phyloP scores from a whole-genome alignment of 2,888 invertebrate genomes.

The Drosophila atroscutellata region DNA sequence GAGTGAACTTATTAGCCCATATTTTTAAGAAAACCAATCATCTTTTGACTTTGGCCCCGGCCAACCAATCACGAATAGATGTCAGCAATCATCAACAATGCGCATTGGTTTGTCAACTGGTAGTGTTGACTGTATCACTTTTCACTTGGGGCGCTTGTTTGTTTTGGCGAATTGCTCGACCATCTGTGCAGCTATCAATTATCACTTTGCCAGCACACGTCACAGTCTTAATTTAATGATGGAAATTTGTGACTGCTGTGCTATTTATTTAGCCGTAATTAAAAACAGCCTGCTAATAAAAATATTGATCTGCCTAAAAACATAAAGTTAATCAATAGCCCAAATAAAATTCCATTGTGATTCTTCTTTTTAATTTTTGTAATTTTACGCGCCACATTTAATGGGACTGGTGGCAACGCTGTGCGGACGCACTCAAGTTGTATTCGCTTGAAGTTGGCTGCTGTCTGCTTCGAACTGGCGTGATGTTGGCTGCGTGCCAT shows the following conservation, averaged over 20 bases:
- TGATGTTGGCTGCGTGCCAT: conserved; percentile 17
- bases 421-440: background rate
- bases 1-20: conserved; percentile 1
- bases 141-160: conserved; percentile 18
- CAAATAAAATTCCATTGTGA: background rate
- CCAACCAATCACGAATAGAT: conserved; percentile 5
- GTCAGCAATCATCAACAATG: conserved; percentile 24
- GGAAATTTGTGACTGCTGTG: conserved; percentile 47
- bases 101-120: conserved; percentile 5
- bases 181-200: conserved; percentile 30
- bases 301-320: background rate
- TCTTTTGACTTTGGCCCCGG: conserved; percentile 3
- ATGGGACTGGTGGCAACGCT: conserved; percentile 37
- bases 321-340: background rate
- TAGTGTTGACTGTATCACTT: conserved; percentile 42
- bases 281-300: conserved; percentile 34
- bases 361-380: conserved; percentile 3
- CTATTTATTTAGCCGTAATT: conserved; percentile 42
- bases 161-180: conserved; percentile 34
- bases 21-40: conserved; percentile 11
- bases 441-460: conserved; percentile 28
- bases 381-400: conserved; percentile 13
- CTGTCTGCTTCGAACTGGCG: background rate
- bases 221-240: conserved; percentile 23
- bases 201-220: conserved; percentile 38